phyloP scores from a whole-genome alignment of 2,113 vertebrate genomes.

The Saimiri boliviensis region DNA sequence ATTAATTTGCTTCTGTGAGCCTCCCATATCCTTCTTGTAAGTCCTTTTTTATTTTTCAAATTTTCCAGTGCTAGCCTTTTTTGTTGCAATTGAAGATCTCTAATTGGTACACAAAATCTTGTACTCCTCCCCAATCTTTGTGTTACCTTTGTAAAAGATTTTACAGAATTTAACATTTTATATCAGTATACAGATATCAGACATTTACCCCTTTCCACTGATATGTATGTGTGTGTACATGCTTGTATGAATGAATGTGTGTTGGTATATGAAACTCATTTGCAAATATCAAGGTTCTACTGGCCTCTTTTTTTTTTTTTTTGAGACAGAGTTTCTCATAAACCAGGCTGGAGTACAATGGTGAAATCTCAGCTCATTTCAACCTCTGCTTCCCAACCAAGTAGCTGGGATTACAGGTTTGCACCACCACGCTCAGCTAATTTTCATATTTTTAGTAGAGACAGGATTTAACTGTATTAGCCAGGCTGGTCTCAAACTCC shows the following conservation, averaged over 20 bases:
- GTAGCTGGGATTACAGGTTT: no score
- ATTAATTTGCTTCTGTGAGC: background rate
- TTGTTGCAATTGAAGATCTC: background rate
- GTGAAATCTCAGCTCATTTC: rapidly evolving
- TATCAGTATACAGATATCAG: background rate
- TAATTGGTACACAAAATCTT: background rate
- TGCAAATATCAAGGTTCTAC: background rate
- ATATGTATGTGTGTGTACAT: background rate
- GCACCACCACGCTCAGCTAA: no score
- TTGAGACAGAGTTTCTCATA: no score
- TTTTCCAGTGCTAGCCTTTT: background rate
- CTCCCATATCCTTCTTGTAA: background rate
- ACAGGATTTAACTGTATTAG: no score
- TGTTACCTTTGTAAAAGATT: background rate
- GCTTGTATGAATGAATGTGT: background rate
- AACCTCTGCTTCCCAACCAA: no score
- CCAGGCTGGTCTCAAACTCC: no score
- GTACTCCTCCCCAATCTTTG: background rate
- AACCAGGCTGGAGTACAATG: no score
- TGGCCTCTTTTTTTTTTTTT: no score
- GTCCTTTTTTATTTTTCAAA: background rate
- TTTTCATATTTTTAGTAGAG: no score
- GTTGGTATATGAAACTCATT: background rate
- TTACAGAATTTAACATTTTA: background rate
- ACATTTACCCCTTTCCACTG: background rate